phyloP scores from a whole-genome alignment of 2,888 invertebrate genomes.

The Drosophila mimica region DNA sequence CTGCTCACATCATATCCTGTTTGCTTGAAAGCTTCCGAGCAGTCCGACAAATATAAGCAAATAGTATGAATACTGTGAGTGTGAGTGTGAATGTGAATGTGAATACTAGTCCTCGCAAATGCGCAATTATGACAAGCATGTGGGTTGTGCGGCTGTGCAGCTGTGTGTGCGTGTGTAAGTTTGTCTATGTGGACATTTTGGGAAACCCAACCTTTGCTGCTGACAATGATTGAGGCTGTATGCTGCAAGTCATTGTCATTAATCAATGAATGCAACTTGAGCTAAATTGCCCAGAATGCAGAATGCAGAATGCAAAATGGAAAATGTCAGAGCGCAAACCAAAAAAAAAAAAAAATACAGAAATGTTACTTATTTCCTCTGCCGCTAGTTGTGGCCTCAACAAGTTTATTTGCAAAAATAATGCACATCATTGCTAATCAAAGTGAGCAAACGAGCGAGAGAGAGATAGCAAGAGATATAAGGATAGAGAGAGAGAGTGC shows the following conservation, averaged over 20 bases:
- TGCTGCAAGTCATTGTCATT: conserved; percentile 52
- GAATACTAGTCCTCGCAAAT: conserved; percentile 62
- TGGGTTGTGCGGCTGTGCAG: conserved; percentile 15
- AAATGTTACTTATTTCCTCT: conserved; percentile 18
- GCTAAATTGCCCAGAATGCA: conserved; percentile 53
- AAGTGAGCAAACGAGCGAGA: conserved; percentile 28
- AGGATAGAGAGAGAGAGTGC: too few species aligned
- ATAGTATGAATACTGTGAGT: conserved; percentile 1
- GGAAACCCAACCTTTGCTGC: conserved; percentile 20
- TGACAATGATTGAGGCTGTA: conserved; percentile 64
- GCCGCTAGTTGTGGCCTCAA: conserved; percentile 10
- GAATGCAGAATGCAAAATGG: conserved; percentile 41
- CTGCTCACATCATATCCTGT: conserved; percentile 78
- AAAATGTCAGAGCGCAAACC: conserved; percentile 56
- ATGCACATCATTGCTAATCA: conserved; percentile 81
- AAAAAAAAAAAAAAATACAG: conserved; percentile 3
- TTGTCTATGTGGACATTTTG: conserved; percentile 18
- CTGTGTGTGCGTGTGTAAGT: conserved; percentile 9
- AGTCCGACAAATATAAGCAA: neutral
- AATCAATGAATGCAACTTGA: conserved; percentile 77
- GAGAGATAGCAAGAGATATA: neutral
- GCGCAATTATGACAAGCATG: conserved; percentile 70
- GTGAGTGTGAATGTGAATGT: conserved; percentile 7
- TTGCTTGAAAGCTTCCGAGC: conserved; percentile 74
- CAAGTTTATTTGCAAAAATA: conserved; percentile 75